These are phyloP conservation scores for Apostichopus leukothele DNA, from an alignment of 53 echinoderm and acorn worm genomes.

Conservation along the genomic window DNA sequence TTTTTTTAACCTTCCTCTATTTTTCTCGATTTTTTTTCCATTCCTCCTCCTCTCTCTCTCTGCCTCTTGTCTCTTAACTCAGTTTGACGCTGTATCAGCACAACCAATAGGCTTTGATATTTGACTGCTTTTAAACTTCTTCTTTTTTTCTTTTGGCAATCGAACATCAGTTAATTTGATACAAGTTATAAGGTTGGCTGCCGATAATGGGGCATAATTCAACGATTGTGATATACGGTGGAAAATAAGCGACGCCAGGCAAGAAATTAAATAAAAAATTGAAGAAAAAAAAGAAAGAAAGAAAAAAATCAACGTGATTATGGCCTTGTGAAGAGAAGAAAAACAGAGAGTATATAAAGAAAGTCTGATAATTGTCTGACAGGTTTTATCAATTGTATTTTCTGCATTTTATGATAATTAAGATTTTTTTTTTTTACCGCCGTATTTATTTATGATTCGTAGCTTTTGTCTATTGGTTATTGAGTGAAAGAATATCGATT, in stretches of 20 bases:
- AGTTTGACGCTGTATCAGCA: background rate
- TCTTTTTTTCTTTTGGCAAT: background rate
- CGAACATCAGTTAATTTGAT: slow-evolving; percentile 41
- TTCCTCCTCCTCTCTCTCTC: background rate
- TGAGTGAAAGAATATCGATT: slow-evolving; percentile 24
- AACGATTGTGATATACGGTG: slow-evolving; percentile 13
- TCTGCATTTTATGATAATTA: slow-evolving; percentile 6
- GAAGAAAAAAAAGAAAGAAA: too few species aligned
- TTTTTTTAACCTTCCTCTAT: background rate
- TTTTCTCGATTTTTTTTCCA: background rate
- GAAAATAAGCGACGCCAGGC: slow-evolving; percentile 29
- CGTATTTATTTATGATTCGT: background rate
- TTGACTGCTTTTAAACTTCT: background rate
- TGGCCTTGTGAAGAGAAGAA: background rate
- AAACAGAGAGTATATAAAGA: too few species aligned
- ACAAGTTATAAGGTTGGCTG: slow-evolving; percentile 42
- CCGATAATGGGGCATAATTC: slow-evolving; percentile 41
- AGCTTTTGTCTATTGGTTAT: slow-evolving; percentile 20
- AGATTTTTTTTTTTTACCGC: background rate
- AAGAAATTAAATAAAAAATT: slow-evolving; percentile 15
- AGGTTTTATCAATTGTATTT: slow-evolving; percentile 17
- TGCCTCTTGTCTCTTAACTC: slow-evolving; percentile 1
- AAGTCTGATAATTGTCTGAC: background rate
- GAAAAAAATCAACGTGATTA: background rate
- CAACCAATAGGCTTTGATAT: slow-evolving; percentile 4